A percentile compares a stretch with the other conserved stretches of the same genome.
These are phyloP conservation scores for Drosophila albomicans DNA, from an alignment of 1,140 invertebrate species.

Conservation along the genomic window DNA sequence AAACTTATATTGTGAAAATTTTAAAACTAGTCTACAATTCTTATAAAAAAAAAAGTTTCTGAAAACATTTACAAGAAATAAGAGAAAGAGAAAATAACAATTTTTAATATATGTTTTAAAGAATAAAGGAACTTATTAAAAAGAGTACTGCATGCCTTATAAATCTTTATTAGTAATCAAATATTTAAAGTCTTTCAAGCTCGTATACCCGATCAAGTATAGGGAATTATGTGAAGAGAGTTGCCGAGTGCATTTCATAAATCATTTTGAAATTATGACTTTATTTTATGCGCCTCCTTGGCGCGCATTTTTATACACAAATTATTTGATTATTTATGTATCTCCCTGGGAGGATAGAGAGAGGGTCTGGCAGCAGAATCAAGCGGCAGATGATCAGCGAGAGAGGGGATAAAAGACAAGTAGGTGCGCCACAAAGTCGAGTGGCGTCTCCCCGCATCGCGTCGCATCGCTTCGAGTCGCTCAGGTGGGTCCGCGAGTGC, in stretches of 20 bases:
- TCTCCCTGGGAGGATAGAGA: constrained; percentile 9
- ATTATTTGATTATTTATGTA: constrained; percentile 71
- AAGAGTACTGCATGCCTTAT: too few relatives aligned
- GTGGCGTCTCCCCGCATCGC: not conserved
- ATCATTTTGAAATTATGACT: constrained; percentile 82
- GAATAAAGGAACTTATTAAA: too few relatives aligned
- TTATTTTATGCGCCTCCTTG: constrained; percentile 68
- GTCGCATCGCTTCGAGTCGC: constrained; percentile 1
- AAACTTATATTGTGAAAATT: too few relatives aligned
- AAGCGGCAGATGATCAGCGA: not conserved
- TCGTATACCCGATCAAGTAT: constrained; percentile 1
- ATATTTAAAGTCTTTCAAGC: not conserved
- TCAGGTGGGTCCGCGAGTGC: constrained; percentile 25
- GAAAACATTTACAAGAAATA: too few relatives aligned
- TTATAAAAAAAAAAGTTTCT: too few relatives aligned
- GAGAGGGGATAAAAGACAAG: constrained; percentile 3
- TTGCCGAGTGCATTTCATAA: constrained; percentile 69
- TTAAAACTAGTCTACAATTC: too few relatives aligned
- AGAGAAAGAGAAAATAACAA: too few relatives aligned
- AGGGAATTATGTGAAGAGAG: constrained; percentile 20
- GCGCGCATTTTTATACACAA: constrained; percentile 76
- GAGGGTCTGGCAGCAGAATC: not conserved
- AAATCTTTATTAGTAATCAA: too few relatives aligned
- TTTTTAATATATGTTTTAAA: too few relatives aligned
- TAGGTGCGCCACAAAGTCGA: constrained; percentile 36